These are phyloP conservation scores for Saccostrea echinata DNA, from an alignment of 1,140 invertebrate genomes.

Conservation along the genomic window DNA sequence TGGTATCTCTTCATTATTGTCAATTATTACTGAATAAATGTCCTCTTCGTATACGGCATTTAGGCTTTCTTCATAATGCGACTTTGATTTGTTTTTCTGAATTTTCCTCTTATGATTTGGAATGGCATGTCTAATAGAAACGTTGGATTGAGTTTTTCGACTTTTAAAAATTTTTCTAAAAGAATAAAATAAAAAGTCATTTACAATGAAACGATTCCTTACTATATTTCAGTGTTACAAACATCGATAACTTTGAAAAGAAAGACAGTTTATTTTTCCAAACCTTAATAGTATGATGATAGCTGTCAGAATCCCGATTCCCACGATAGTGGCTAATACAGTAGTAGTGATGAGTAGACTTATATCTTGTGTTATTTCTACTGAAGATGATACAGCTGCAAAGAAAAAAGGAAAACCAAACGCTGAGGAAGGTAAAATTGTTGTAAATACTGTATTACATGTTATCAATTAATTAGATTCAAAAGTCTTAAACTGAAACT, in stretches of 20 bases:
- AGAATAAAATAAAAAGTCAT: not conserved
- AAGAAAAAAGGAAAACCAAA: too few relatives aligned
- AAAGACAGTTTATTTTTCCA: too few relatives aligned
- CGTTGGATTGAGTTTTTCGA: not conserved
- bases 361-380: not conserved
- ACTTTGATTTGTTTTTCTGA: not conserved
- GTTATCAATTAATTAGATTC: too few relatives aligned
- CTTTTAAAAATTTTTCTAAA: not conserved
- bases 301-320: not conserved
- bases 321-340: not conserved
- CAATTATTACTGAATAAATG: not conserved
- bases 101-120: not conserved
- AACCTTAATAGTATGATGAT: not conserved
- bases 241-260: too few relatives aligned
- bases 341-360: not conserved
- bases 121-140: not conserved
- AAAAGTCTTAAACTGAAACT: too few relatives aligned
- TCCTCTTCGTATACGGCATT: not conserved
- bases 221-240: not conserved
- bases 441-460: too few relatives aligned
- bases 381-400: not conserved
- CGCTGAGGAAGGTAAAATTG: too few relatives aligned
- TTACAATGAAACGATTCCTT: not conserved
- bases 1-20: not conserved
- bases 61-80: not conserved